Conservation (phyloP, 1,140 invertebrate species). For the Drosophila asahinai region DNA sequence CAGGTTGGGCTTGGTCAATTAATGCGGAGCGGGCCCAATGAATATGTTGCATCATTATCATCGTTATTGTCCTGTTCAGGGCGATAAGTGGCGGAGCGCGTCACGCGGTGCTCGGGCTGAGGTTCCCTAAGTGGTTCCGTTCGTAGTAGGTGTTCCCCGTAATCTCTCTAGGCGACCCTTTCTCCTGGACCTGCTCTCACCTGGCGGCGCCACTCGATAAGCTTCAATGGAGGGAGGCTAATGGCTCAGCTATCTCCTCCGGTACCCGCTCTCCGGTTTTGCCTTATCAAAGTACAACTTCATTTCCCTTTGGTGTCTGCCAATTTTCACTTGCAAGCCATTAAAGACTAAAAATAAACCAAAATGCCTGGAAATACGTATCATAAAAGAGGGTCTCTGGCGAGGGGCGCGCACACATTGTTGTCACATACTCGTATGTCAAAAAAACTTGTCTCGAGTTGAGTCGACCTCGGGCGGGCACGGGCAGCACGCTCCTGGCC, state of each 20-base stretch:
- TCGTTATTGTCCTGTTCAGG: slow-evolving; percentile 74
- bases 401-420: slow-evolving; percentile 50
- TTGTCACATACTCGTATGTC: slow-evolving; percentile 69
- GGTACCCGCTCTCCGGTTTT: neutral
- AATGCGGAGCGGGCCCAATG: slow-evolving; percentile 59
- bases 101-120: slow-evolving; percentile 29
- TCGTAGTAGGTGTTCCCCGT: slow-evolving; percentile 67
- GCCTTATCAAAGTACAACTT: slow-evolving; percentile 58
- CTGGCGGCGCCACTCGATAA: slow-evolving; percentile 68
- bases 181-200: slow-evolving; percentile 35
- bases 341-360: slow-evolving; percentile 64
- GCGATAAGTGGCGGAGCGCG: slow-evolving; percentile 57
- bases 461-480: slow-evolving; percentile 33
- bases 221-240: slow-evolving; percentile 41
- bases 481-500: slow-evolving; percentile 46
- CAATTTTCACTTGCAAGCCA: slow-evolving; percentile 61
- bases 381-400: slow-evolving; percentile 53
- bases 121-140: slow-evolving; percentile 54
- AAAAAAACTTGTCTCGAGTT: slow-evolving; percentile 57
- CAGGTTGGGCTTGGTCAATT: slow-evolving; percentile 53
- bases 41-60: slow-evolving; percentile 78
- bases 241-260: slow-evolving; percentile 44
- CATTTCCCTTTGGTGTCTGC: slow-evolving; percentile 60
- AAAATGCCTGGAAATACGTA: slow-evolving; percentile 58
- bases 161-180: slow-evolving; percentile 43